A percentile compares a stretch with the other conserved stretches of the same genome.
Conservation (phyloP, 2,113 vertebrate genomes). For the Pseudopipra pipra region DNA sequence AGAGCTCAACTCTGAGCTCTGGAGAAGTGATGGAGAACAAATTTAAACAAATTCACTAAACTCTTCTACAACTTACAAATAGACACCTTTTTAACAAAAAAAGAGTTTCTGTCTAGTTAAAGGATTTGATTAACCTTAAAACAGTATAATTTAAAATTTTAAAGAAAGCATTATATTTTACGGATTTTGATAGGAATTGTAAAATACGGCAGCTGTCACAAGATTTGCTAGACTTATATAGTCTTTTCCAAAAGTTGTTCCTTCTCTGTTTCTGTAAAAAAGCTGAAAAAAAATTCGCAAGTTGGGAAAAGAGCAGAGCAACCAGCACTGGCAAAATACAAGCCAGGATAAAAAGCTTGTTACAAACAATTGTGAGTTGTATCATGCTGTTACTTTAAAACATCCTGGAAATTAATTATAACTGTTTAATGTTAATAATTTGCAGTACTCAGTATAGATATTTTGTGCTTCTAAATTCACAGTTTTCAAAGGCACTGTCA, state of each 20-base stretch:
- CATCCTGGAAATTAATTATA: neutral
- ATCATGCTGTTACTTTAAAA: neutral
- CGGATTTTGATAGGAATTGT: neutral
- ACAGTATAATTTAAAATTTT: neutral
- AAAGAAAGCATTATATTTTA: neutral
- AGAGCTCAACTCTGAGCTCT: too few relatives aligned
- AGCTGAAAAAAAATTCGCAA: neutral
- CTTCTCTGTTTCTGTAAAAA: neutral
- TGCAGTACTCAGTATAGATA: neutral
- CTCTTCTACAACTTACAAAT: neutral
- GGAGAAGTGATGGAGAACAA: accelerated
- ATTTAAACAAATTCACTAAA: neutral
- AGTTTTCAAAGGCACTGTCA: neutral
- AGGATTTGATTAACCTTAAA: neutral
- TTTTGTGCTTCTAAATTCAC: neutral
- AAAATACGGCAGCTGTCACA: neutral
- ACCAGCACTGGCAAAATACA: neutral
- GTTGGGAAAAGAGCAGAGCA: neutral
- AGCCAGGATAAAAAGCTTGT: neutral
- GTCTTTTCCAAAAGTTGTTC: neutral
- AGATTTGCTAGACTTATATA: neutral
- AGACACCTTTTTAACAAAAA: neutral
- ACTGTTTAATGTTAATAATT: neutral
- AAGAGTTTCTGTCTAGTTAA: neutral
- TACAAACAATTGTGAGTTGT: neutral